phyloP scores from a whole-genome alignment of 2,797 vertebrate species.

The Percopsis omiscomaycus region DNA sequence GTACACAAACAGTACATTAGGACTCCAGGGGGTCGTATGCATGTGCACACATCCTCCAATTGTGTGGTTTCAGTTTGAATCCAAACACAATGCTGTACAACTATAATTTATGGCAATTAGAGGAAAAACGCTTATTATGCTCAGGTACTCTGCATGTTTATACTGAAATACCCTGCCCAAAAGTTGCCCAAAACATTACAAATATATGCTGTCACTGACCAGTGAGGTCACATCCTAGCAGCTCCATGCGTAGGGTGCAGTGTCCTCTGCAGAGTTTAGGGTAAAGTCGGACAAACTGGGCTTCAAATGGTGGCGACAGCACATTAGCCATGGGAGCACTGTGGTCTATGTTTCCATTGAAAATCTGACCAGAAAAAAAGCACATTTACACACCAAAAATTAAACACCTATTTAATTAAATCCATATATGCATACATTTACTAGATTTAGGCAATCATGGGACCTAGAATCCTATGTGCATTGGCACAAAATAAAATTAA shows the following conservation, averaged over 20 bases:
- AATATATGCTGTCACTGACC: constrained; percentile 62
- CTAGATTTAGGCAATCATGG: background rate
- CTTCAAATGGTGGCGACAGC: constrained; percentile 85
- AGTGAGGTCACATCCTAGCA: constrained; percentile 85
- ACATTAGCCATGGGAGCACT: constrained; percentile 82
- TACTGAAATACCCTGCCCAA: too few species aligned
- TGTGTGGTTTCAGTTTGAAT: too few species aligned
- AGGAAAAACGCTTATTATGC: too few species aligned
- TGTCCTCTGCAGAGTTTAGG: constrained; percentile 86
- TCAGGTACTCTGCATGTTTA: too few species aligned
- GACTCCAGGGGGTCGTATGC: too few species aligned
- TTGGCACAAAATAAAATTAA: background rate
- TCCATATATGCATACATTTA: background rate
- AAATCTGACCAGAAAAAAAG: constrained; percentile 67
- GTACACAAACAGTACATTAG: too few species aligned
- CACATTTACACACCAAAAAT: background rate
- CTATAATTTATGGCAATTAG: too few species aligned
- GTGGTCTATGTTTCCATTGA: constrained; percentile 84
- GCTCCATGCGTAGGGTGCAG: constrained; percentile 85
- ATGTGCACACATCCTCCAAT: too few species aligned
- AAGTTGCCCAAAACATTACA: too few species aligned
- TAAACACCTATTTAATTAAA: background rate
- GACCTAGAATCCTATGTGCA: background rate
- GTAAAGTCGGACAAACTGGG: constrained; percentile 83
- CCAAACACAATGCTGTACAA: too few species aligned